Conservation (phyloP, 2,888 invertebrate species). For the Agrotis puta region DNA sequence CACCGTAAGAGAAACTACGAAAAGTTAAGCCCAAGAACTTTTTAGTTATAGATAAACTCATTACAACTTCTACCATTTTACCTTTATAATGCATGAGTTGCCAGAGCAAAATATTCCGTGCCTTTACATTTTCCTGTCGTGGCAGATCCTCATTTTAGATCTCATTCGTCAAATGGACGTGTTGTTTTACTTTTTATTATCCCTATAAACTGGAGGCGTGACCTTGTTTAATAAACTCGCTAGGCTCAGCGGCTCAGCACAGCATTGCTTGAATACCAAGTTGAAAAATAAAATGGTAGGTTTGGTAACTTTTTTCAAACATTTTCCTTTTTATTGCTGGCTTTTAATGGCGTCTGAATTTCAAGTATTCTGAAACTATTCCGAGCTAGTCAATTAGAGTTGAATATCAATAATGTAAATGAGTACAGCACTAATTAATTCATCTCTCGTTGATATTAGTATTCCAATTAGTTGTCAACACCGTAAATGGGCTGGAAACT, state of each 20-base stretch:
- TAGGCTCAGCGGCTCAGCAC: constrained; percentile 66
- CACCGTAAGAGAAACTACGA: constrained; percentile 23
- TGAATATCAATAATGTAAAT: constrained; percentile 15
- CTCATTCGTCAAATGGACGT: constrained; percentile 86
- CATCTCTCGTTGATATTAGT: constrained; percentile 12
- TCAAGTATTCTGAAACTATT: neutral
- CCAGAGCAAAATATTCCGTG: constrained; percentile 51
- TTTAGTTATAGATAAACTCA: constrained; percentile 62
- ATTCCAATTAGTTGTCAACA: neutral
- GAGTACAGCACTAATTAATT: constrained; percentile 17
- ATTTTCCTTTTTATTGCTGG: constrained; percentile 27
- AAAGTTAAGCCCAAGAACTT: constrained; percentile 48
- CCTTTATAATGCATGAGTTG: constrained; percentile 53
- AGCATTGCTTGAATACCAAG: constrained; percentile 78
- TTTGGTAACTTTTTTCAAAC: constrained; percentile 23
- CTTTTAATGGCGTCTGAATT: neutral
- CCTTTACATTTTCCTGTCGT: constrained; percentile 66
- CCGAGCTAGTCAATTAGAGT: neutral
- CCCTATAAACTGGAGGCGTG: constrained; percentile 83
- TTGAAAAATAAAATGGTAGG: constrained; percentile 60
- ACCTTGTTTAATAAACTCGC: constrained; percentile 80
- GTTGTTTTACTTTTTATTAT: constrained; percentile 87
- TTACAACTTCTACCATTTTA: constrained; percentile 59
- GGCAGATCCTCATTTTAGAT: constrained; percentile 80
- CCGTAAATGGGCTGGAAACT: neutral